Conservation (phyloP, 2,113 vertebrate species). For the Gracilinanus agilis region DNA sequence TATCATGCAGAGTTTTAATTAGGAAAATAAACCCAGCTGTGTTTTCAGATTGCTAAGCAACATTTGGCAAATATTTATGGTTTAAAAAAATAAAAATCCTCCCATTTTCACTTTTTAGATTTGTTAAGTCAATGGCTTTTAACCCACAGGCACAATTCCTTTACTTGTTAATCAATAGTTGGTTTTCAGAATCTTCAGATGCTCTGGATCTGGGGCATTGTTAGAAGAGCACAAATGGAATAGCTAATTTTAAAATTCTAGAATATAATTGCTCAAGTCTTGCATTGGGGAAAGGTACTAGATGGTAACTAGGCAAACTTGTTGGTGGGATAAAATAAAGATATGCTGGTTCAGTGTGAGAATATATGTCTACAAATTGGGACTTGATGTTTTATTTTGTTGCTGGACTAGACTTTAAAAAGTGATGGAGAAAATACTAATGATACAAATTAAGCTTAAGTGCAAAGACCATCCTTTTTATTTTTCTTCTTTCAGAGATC, state of each 20-base stretch:
- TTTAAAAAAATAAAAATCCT: neutral
- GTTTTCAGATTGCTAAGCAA: neutral
- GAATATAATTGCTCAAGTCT: neutral
- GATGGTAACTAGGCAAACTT: neutral
- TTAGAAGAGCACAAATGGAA: neutral
- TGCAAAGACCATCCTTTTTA: neutral
- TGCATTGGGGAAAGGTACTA: neutral
- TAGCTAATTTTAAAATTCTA: neutral
- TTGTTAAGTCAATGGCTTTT: neutral
- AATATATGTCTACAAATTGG: neutral
- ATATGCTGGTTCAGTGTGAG: neutral
- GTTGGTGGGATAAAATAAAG: neutral
- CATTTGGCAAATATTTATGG: constrained; percentile 1
- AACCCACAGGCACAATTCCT: neutral
- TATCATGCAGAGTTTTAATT: neutral
- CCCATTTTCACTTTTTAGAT: neutral
- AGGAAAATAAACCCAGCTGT: constrained; percentile 26
- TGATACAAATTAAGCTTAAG: neutral
- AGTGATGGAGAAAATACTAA: neutral
- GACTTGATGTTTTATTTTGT: neutral
- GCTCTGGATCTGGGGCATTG: neutral
- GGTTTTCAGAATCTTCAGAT: constrained; percentile 7
- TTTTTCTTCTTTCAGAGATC: neutral
- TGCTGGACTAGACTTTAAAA: neutral
- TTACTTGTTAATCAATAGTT: neutral